These are phyloP conservation scores for Neogobius melanostomus DNA, from an alignment of 2,113 vertebrate species.

Conservation along the genomic window DNA sequence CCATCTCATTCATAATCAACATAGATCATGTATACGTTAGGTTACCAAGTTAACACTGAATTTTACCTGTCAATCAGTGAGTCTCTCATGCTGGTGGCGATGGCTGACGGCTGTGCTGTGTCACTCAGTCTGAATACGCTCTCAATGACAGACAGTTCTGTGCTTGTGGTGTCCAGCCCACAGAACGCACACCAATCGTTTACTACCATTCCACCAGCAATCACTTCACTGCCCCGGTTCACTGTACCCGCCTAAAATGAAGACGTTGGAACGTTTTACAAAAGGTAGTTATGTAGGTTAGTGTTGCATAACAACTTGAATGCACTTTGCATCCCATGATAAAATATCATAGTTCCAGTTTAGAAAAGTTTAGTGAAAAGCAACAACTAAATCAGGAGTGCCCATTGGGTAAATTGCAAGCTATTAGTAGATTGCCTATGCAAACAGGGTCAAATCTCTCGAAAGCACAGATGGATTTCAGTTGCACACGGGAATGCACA, in stretches of 20 bases:
- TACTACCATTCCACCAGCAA: conserved; percentile 93
- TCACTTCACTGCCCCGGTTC: conserved; percentile 96
- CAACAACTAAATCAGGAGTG: no score
- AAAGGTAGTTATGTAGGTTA: neutral
- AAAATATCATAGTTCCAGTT: neutral
- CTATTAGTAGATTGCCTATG: no score
- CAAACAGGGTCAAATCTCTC: no score
- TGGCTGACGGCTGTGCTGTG: conserved; percentile 85
- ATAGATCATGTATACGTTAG: neutral
- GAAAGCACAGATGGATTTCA: no score
- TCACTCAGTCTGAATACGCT: conserved; percentile 92
- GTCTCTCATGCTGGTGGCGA: conserved; percentile 94
- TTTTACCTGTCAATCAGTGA: conserved; percentile 94
- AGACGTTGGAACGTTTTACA: neutral
- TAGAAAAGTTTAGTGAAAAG: no score
- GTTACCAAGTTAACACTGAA: neutral
- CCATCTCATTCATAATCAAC: no score
- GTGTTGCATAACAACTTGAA: neutral
- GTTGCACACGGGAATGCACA: no score
- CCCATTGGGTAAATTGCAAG: no score
- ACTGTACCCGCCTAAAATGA: conserved; percentile 88
- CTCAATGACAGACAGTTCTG: conserved; percentile 95
- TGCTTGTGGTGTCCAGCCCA: conserved; percentile 95
- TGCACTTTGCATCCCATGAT: neutral
- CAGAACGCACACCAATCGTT: conserved; percentile 99